Base-by-base conservation (phyloP, 2,113 vertebrate genomes). In the Heterocephalus glaber region DNA sequence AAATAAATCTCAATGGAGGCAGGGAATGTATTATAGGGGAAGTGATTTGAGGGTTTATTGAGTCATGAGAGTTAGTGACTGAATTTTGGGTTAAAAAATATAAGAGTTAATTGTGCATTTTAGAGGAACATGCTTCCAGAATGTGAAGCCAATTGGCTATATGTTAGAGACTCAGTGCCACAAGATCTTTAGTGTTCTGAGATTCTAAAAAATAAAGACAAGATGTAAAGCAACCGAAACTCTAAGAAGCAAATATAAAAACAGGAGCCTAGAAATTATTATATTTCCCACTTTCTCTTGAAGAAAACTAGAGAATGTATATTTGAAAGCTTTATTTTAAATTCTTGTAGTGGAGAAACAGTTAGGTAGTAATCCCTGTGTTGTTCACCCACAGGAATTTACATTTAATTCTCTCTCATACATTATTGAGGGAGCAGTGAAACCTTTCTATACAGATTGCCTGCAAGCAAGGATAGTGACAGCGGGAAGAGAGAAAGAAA, bases 291-390 rank as follows among this genome's bases (percentile, higher is more conserved):
- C 30, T 93, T 93, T 86, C 49, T 95, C 84, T 70, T 96, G 54
- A 94, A 63, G 81, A 76, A 92, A 90, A 95, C 3, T 6, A 92
- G 35, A 52, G 58, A 84, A 66, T 38, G 3, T 41, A 41, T 26
- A 85, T 94, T 88, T 49, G 14, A 93, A 95, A 89, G 79, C 14
- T 90, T 92, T 90, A 47, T 79, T 89, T 92, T 56, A 89, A 90
- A 92, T 72, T n/a, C 17, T 70, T 56, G 17, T 28, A 52, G 63
- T 35, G 33, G 28, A 95, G n/a, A 52, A 14, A 91, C 61, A 56
- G n/a, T 95, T 96, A 85, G 35, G 70, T 76, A 70, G 70, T 63
- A 68, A 70, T 4, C 14, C 3, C 38, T 85, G 41, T 49, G 58
- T n/a, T 84, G 79, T 60, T 30, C 26, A 66, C 49, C n/a, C 24